Base-by-base conservation (phyloP, 2,797 vertebrate species). In the Anas bahamensis region DNA sequence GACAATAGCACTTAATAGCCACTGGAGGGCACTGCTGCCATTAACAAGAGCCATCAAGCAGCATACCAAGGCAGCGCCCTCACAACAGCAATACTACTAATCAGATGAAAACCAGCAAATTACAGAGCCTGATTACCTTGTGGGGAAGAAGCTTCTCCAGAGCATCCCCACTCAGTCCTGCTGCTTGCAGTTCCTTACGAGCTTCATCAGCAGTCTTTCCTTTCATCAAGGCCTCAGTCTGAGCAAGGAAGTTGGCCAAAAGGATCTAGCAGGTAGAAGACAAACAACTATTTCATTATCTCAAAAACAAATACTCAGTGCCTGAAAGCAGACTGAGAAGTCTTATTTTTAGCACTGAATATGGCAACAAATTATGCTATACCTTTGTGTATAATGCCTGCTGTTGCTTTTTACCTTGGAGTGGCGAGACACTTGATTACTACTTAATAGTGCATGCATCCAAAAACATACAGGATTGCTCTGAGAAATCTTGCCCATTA, bases 141-240 rank as follows among this genome's bases (percentile, higher is more conserved):
- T 99, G 99, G 17, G 99, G 99, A 73, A 99, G 97, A 33, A 99
- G 98, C 86, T 99, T 99, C 81, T 99, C 98, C 71, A 99, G 83
- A 8, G 98, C 97, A 9, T 98, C 98, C 17, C 98, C 98, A 9
- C 98, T 98, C 95, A 98, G 95, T 19, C 99, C 99, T 0, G 98
- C 94, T 0, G 98, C 98, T 89, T 99, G 98, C 64, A 99, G 97
- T 96, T 99, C 99, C 91, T 98, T 98, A 78, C 91, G 98, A 52
- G 99, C 99, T 96, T 99, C 99, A 16, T 99, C 99, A 5, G 98
- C 94, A 0, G 98, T 99, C 93, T 99, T 99, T 18, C 99, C 99
- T 90, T 97, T 99, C 99, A 99, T 99, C 96, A 99, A 83, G 56
- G 99, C 99, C 95, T 99, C 99, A 0, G 99, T 99, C 97, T 99